Conservation (phyloP, 2,888 invertebrate species). For the Empis stercorea region DNA sequence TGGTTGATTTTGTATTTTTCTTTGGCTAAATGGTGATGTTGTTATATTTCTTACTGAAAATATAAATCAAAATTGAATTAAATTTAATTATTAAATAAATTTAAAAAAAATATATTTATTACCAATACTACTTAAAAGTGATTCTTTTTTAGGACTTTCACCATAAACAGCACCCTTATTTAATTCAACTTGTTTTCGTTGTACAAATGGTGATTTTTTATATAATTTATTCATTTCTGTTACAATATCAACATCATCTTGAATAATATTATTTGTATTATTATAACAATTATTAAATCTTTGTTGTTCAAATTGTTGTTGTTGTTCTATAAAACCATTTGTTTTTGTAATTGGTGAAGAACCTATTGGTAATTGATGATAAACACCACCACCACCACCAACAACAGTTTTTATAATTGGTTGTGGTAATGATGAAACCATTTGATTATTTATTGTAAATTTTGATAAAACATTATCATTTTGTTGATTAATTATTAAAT, state of each 20-base stretch:
- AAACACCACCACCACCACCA: no score
- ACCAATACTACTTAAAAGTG: constrained; percentile 33
- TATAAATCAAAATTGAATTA: not conserved
- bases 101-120: constrained; percentile 4
- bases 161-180: constrained; percentile 19
- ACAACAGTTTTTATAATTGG: constrained; percentile 11
- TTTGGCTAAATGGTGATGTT: constrained; percentile 34
- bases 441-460: not conserved
- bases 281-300: constrained; percentile 11
- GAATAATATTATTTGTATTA: constrained; percentile 8
- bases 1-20: constrained; percentile 23
- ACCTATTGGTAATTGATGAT: constrained; percentile 10
- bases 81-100: not conserved
- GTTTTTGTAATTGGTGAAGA: constrained; percentile 12
- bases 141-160: constrained; percentile 33
- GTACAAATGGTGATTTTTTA: constrained; percentile 34
- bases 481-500: constrained; percentile 14
- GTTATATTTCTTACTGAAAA: constrained; percentile 28
- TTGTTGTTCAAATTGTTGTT: constrained; percentile 9
- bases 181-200: constrained; percentile 22
- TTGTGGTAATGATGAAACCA: constrained; percentile 11
- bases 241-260: constrained; percentile 19
- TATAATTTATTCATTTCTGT: constrained; percentile 28
- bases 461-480: not conserved
- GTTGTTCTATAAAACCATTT: constrained; percentile 10